These are phyloP conservation scores for Intellagama lesueurii DNA, from an alignment of 2,797 vertebrate species.

Conservation along the genomic window DNA sequence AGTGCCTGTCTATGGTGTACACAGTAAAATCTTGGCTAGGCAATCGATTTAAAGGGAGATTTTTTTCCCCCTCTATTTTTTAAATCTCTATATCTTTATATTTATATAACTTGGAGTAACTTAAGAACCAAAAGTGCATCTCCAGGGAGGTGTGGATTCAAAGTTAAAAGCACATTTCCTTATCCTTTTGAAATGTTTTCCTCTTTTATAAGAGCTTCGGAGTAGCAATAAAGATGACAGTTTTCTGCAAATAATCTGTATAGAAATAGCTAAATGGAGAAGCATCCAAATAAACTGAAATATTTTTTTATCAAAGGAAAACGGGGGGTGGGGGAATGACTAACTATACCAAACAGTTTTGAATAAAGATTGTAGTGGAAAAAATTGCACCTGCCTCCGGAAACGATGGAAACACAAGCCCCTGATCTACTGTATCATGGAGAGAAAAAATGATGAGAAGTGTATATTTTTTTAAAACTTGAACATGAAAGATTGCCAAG, in stretches of 20 bases:
- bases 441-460: background rate
- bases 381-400: constrained; percentile 15
- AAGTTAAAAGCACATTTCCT: constrained; percentile 40
- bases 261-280: constrained; percentile 41
- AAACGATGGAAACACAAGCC: rapidly evolving
- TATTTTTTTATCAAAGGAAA: constrained; percentile 18
- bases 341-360: constrained; percentile 40
- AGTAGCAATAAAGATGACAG: constrained; percentile 40
- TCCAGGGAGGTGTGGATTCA: constrained; percentile 45
- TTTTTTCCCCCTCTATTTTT: constrained; percentile 64
- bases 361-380: constrained; percentile 35
- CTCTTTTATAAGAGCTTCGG: constrained; percentile 59
- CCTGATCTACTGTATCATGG: constrained; percentile 1
- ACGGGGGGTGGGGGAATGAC: background rate
- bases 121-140: constrained; percentile 50
- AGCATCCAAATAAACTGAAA: constrained; percentile 34
- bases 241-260: constrained; percentile 12
- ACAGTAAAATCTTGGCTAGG: constrained; percentile 28
- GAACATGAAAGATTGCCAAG: background rate
- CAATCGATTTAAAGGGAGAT: constrained; percentile 52
- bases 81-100: constrained; percentile 58
- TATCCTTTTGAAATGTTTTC: constrained; percentile 56
- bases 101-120: constrained; percentile 67
- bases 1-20: constrained; percentile 28
- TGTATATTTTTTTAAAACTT: background rate